These are phyloP conservation scores for human (Homo sapiens) DNA, from an alignment of 2,113 vertebrate genomes.

Conservation along the genomic window GRCh38 chr6:120038001-120038500, in stretches of 20 bases:
- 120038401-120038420: background rate
- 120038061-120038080: background rate
- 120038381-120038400: background rate
- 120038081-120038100: background rate
- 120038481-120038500: background rate
- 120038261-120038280: background rate
- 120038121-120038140: background rate
- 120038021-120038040: background rate
- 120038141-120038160: background rate
- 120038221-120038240: background rate
- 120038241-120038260: background rate
- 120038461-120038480: background rate
- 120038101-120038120: background rate
- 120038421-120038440: background rate
- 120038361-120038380: background rate
- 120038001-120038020: background rate
- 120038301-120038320: background rate
- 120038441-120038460: background rate
- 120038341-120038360: background rate
- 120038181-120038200: background rate
- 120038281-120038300: background rate
- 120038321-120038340: background rate
- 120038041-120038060: background rate
- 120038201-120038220: background rate
- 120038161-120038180: too few species aligned